Conservation (phyloP, 2,797 vertebrate genomes). For the Gallinago nigripennis region DNA sequence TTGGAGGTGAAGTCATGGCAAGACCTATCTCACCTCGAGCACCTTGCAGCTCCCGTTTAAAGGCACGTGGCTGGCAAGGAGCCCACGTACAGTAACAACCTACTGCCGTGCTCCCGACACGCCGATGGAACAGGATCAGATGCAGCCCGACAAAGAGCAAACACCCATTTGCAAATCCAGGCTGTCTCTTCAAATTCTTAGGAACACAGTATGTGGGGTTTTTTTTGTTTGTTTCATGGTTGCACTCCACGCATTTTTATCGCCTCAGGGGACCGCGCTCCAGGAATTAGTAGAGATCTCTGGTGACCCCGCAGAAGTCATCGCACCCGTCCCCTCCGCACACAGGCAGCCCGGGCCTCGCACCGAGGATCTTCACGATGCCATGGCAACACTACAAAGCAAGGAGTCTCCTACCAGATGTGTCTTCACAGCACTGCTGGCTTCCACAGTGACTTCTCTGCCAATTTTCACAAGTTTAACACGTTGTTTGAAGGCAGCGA, state of each 20-base stretch:
- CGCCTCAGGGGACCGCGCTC: background rate
- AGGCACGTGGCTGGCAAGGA: background rate
- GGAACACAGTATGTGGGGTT: background rate
- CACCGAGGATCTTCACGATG: background rate
- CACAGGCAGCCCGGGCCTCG: background rate
- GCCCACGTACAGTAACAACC: background rate
- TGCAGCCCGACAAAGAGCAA: background rate
- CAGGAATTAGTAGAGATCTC: background rate
- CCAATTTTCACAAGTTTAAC: background rate
- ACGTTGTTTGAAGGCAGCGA: background rate
- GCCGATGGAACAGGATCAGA: background rate
- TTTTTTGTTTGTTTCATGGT: background rate
- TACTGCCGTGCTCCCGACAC: background rate
- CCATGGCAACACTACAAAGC: slow-evolving; percentile 7
- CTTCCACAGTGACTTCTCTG: background rate
- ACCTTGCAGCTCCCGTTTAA: background rate
- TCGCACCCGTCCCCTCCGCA: background rate
- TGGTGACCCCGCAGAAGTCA: background rate
- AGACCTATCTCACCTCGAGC: background rate
- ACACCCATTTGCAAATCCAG: background rate
- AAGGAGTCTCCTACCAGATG: background rate
- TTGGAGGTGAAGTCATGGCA: background rate
- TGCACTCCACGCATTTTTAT: background rate
- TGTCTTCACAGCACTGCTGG: background rate
- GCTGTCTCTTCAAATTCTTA: background rate